Evolutionary conservation across 1,140 invertebrate species (phyloP), one percentile per base, ranked within the genome.

Genomic region (Aphaenogaster ashmeadi): DNA sequence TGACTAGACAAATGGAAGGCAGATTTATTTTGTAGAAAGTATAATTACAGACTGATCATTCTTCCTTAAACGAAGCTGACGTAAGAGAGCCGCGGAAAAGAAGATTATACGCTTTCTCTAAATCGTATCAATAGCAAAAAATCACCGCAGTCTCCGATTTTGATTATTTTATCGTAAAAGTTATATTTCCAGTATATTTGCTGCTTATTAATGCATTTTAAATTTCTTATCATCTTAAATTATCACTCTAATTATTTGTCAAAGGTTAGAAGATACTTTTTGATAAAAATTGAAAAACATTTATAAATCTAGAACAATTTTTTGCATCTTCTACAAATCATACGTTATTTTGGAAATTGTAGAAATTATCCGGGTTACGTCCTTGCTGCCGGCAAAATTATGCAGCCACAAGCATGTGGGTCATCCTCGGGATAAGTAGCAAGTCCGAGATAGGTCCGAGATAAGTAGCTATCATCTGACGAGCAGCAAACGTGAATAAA

Each of bases 11-110:
- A 75, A 58, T 84, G 90, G 91, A 92, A 90, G 88, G 85, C 88
- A 90, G 89, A 80, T 88, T 90, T 88, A 74, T 58, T 15, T 21
- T 64, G 74, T 87, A 88, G 87, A 91, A 91, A 75, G 89, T 93
- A 93, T 94, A 95, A 95, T 95, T 94, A 94, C 90, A 92, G 86
- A 50, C 88, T 87, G 89, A 94, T 95, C 91, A 91, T 93, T 92
- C 91, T 89, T 85, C 91, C 90, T 93, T 94, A 95, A 94, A 94
- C 93, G 93, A 92, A 92, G 86, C n/a, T 56, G 33, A 88, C 86
- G 87, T 69, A 71, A 74, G 15, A 72, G 5, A n/a, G 33, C 8
- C 15, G 9, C 9, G 7, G n/a, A 6, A 15, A 27, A 54, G 13
- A 77, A 41, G 9, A 54, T 41, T 11, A 18, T 54, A 21, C 13